These are phyloP conservation scores for Clostera curtula DNA, from an alignment of 2,888 invertebrate species.

Conservation along the genomic window DNA sequence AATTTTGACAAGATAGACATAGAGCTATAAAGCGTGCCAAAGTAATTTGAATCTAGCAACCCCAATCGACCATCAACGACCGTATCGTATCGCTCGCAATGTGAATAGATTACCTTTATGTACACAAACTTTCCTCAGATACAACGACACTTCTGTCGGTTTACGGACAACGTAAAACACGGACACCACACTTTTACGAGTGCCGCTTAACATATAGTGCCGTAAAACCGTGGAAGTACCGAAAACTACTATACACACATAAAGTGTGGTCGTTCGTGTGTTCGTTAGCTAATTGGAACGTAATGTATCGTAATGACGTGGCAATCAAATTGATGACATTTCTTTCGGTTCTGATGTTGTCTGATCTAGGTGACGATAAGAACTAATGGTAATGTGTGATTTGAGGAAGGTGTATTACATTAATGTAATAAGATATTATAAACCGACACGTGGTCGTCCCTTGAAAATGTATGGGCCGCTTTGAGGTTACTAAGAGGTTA, in stretches of 20 bases:
- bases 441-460: too few species aligned
- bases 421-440: too few species aligned
- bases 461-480: too few species aligned
- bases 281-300: slow-evolving; percentile 59
- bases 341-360: slow-evolving; percentile 15
- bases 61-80: slow-evolving; percentile 35
- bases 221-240: slow-evolving; percentile 53
- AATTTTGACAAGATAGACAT: too few species aligned
- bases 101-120: slow-evolving; percentile 42
- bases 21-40: too few species aligned
- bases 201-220: slow-evolving; percentile 62
- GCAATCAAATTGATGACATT: slow-evolving; percentile 35
- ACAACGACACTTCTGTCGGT: slow-evolving; percentile 44
- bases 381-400: too few species aligned
- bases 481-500: too few species aligned
- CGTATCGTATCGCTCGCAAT: slow-evolving; percentile 27
- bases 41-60: slow-evolving; percentile 26
- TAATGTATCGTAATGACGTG: slow-evolving; percentile 38
- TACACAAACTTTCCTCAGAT: slow-evolving; percentile 40
- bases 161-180: slow-evolving; percentile 63
- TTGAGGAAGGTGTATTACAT: too few species aligned
- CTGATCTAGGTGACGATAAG: slow-evolving; percentile 11
- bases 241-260: slow-evolving; percentile 43
- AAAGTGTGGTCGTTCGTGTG: slow-evolving; percentile 50
- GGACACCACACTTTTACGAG: slow-evolving; percentile 57